Percentiles rank a stretch among this genome's conserved stretches.
These are phyloP conservation scores for Aphrophora alni DNA, from an alignment of 2,888 invertebrate genomes.

Conservation along the genomic window DNA sequence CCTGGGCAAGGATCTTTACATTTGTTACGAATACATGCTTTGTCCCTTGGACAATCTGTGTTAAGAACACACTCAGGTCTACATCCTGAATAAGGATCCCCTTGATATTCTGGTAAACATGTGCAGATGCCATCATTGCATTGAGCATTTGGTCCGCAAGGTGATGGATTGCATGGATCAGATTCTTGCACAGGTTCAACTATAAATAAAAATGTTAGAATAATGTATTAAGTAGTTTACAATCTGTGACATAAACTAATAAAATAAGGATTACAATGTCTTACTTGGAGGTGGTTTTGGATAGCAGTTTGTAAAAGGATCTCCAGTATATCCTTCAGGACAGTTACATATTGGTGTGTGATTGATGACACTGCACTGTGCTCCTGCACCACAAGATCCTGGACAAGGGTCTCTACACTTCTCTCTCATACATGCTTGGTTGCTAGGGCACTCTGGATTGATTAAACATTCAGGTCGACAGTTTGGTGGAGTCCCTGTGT, in stretches of 20 bases:
- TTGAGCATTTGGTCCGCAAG: slow-evolving; percentile 74
- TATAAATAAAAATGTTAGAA: slow-evolving; percentile 14
- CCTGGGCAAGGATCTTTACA: no score
- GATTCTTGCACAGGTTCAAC: slow-evolving; percentile 41
- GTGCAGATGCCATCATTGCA: slow-evolving; percentile 64
- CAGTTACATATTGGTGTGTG: no score
- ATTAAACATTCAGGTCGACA: slow-evolving; percentile 77
- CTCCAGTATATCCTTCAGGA: no score
- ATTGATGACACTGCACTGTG: slow-evolving; percentile 79
- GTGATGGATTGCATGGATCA: slow-evolving; percentile 69
- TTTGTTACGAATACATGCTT: no score
- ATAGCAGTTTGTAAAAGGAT: no score
- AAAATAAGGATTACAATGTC: no score
- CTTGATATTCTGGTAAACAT: no score
- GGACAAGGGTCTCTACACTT: slow-evolving; percentile 62
- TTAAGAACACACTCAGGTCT: no score
- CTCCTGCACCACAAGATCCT: slow-evolving; percentile 73
- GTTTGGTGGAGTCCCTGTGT: slow-evolving; percentile 78
- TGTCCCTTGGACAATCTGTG: no score
- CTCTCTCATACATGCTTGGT: slow-evolving; percentile 60
- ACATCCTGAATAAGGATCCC: no score
- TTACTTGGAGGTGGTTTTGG: no score
- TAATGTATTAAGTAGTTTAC: not conserved
- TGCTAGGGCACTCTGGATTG: slow-evolving; percentile 60
- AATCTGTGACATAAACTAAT: no score